These are phyloP conservation scores for Gavia stellata DNA, from an alignment of 2,113 vertebrate genomes.

Conservation along the genomic window DNA sequence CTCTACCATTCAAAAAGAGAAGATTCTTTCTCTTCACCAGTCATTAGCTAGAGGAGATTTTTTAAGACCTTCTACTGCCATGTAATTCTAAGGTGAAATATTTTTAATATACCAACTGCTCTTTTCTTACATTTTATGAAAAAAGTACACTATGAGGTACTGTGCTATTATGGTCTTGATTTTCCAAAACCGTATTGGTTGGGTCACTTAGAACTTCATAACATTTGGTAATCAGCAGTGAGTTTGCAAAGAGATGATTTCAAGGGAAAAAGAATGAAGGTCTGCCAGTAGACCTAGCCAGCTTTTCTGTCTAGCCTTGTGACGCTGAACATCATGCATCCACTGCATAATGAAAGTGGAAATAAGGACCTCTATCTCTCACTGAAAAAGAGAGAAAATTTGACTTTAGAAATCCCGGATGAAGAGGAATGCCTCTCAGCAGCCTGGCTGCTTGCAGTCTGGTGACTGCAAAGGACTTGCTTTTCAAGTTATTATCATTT, in stretches of 20 bases:
- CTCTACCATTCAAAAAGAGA: not conserved
- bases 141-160: not conserved
- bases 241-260: not conserved
- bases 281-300: not conserved
- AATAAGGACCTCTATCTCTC: not conserved
- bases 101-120: not conserved
- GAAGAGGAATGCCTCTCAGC: not conserved
- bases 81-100: not conserved
- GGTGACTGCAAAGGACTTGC: not conserved
- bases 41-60: not conserved
- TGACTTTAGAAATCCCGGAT: not conserved
- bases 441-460: not conserved
- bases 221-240: not conserved
- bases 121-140: not conserved
- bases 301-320: not conserved
- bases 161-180: not conserved
- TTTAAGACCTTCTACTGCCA: not conserved
- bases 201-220: not conserved
- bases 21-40: not conserved
- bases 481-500: constrained; percentile 2
- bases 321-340: not conserved
- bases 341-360: not conserved
- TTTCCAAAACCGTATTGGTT: not conserved
- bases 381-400: not conserved
- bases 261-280: not conserved